Evolutionary conservation across 2,888 invertebrate genomes (phyloP), one percentile per base, ranked within the genome.

Genomic region (Sarcophaga carnaria): DNA sequence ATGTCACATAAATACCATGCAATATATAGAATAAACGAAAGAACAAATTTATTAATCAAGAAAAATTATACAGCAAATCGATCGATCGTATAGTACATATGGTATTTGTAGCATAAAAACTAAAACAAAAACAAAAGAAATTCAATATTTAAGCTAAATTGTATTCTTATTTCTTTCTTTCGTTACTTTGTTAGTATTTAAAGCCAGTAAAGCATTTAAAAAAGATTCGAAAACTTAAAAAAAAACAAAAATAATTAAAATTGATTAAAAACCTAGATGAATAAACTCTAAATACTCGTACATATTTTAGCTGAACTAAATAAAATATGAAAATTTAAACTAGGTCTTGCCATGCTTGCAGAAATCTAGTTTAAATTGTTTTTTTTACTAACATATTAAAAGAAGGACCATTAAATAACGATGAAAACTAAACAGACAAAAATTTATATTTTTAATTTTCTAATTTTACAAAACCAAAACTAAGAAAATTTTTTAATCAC

Each of bases 201-300:
- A 72, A 70, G 80, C 87, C 84, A 87, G 84, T 67, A 63, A 87
- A 84, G 87, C 87, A 87, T 87, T 87, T 87, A 87, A 81, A 37
- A 37, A 37, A 62, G 66, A 37, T 81, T n/a, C 37, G 54, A 72
- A 76, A 64, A 27, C 25, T 75, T 59, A 60, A 47, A 71, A 25
- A 54, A 25, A 75, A 49, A 79, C 5, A 69, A 25, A n/a, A 69
- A 45, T 20, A 22, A 75, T 54, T 62, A 14, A 37, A 72, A 27
- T 10, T 37, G 10, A 37, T 37, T 37, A 37, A 63, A 63, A 63
- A 49, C 22, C 64, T 71, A 79, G n/a, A 20, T 63, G 49, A 69
- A 11, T 20, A 76, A 66, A 76, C n/a, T 45, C 20, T 66, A 67
- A 67, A 37, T 62, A 12, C 71, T 49, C n/a, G 64, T 71, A 77